Percentiles rank a stretch among this genome's conserved stretches.
phyloP scores from a whole-genome alignment of 2,888 invertebrate species.

The Cecidostiba fungosa region DNA sequence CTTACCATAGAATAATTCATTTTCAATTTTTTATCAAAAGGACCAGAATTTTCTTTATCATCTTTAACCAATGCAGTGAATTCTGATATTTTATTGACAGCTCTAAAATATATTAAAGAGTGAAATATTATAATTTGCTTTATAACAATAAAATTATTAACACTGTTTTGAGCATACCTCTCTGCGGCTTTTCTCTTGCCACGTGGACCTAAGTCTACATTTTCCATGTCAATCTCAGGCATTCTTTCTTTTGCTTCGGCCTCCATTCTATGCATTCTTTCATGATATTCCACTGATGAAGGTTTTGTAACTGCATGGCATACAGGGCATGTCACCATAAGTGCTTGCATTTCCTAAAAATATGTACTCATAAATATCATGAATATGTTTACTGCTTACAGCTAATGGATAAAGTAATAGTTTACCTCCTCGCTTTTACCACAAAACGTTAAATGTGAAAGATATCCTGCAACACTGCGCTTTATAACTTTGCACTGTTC shows the following conservation, averaged over 20 bases:
- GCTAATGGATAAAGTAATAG: not conserved
- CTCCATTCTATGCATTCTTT: slow-evolving; percentile 80
- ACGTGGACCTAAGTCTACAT: slow-evolving; percentile 28
- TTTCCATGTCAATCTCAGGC: slow-evolving; percentile 13
- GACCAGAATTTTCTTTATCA: slow-evolving; percentile 66
- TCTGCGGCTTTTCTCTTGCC: slow-evolving; percentile 80
- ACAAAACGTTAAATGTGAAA: slow-evolving; percentile 84
- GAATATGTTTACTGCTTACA: not conserved
- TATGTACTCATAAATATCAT: not conserved
- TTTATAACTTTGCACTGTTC: slow-evolving; percentile 80
- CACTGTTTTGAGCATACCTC: slow-evolving; percentile 71
- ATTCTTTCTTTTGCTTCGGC: slow-evolving; percentile 68
- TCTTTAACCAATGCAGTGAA: slow-evolving; percentile 68
- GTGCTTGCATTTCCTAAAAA: slow-evolving; percentile 74
- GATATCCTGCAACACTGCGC: slow-evolving; percentile 82
- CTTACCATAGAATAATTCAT: slow-evolving; percentile 64
- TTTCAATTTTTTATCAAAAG: slow-evolving; percentile 65
- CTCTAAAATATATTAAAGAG: slow-evolving; percentile 69
- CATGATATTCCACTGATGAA: slow-evolving; percentile 83
- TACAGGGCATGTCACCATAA: slow-evolving; percentile 81
- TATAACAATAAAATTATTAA: slow-evolving; percentile 51
- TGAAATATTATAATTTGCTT: slow-evolving; percentile 56
- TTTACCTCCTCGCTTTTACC: slow-evolving; percentile 83
- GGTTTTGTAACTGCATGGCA: slow-evolving; percentile 82
- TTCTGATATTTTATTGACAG: slow-evolving; percentile 75